A percentile compares a stretch with the other conserved stretches of the same genome.
Conservation (phyloP, 1,140 invertebrate species). For the Monochamus saltuarius region DNA sequence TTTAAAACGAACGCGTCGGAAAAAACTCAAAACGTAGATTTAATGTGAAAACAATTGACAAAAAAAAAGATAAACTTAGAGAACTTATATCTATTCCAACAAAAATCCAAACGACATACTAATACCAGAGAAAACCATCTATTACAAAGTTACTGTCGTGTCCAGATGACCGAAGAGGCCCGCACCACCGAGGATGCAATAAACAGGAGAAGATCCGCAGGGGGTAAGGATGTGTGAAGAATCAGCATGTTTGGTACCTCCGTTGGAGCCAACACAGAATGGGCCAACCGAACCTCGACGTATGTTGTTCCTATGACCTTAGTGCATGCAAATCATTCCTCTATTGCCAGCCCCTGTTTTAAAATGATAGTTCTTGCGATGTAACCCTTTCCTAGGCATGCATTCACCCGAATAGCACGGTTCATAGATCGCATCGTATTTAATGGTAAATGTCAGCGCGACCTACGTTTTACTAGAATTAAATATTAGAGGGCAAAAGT, state of each 20-base stretch:
- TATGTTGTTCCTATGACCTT: slow-evolving; percentile 17
- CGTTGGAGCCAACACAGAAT: slow-evolving; percentile 42
- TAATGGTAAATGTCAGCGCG: not conserved
- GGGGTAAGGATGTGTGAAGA: slow-evolving; percentile 47
- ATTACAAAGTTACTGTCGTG: too few relatives aligned
- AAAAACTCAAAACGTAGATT: too few relatives aligned
- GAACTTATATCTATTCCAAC: too few relatives aligned
- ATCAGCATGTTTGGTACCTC: slow-evolving; percentile 47
- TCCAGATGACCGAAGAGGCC: too few relatives aligned
- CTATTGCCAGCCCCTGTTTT: not conserved
- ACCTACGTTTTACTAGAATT: too few relatives aligned
- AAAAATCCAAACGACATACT: too few relatives aligned
- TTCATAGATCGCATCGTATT: not conserved
- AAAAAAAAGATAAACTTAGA: too few relatives aligned
- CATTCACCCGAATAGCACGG: not conserved
- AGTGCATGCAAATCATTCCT: slow-evolving; percentile 1
- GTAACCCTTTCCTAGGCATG: not conserved
- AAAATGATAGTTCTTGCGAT: not conserved
- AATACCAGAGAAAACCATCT: too few relatives aligned
- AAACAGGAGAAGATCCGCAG: not conserved
- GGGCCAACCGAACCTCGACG: slow-evolving; percentile 23
- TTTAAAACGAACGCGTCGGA: too few relatives aligned
- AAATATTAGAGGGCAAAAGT: too few relatives aligned
- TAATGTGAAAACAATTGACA: too few relatives aligned
- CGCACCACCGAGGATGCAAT: too few relatives aligned